Evolutionary conservation across 2,888 invertebrate species (phyloP).

Genomic region (Dryocosmus kuriphilus): DNA sequence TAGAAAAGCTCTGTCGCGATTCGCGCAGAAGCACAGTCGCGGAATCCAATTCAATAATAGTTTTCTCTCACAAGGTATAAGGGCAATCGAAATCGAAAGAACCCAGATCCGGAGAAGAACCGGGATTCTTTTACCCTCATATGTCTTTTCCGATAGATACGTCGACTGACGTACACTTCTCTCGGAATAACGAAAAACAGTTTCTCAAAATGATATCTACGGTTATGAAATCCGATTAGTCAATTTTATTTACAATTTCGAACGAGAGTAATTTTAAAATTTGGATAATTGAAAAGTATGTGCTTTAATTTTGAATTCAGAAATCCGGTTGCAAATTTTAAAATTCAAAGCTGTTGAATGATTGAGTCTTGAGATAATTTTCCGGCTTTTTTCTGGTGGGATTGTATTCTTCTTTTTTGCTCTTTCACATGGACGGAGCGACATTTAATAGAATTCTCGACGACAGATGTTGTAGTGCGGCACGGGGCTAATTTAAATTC

Average conservation of each 20-base stretch:
- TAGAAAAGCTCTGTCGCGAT: conserved; percentile 65
- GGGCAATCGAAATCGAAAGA: conserved; percentile 60
- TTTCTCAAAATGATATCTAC: conserved; percentile 10
- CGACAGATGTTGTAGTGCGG: conserved; percentile 71
- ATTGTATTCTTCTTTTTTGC: conserved; percentile 45
- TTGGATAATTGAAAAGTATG: background rate
- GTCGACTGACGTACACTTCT: conserved; percentile 41
- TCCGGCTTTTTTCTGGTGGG: conserved; percentile 27
- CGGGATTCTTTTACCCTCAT: conserved; percentile 49
- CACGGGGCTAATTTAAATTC: conserved; percentile 74
- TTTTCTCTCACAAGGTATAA: conserved; percentile 62
- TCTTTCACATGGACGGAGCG: conserved; percentile 60
- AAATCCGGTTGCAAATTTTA: background rate
- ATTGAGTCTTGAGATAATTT: conserved; percentile 28
- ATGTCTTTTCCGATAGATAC: conserved; percentile 49
- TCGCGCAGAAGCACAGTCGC: conserved; percentile 59
- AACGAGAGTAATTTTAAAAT: no score
- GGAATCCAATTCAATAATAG: conserved; percentile 71
- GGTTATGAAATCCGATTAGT: conserved; percentile 9
- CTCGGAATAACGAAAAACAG: background rate
- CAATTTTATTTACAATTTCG: background rate
- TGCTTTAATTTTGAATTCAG: background rate
- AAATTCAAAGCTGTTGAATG: background rate
- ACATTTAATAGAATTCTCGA: conserved; percentile 73
- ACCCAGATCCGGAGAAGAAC: conserved; percentile 47